Evolutionary conservation across 2,113 vertebrate genomes (phyloP).

Genomic region (Pachypanchax playfairii): DNA sequence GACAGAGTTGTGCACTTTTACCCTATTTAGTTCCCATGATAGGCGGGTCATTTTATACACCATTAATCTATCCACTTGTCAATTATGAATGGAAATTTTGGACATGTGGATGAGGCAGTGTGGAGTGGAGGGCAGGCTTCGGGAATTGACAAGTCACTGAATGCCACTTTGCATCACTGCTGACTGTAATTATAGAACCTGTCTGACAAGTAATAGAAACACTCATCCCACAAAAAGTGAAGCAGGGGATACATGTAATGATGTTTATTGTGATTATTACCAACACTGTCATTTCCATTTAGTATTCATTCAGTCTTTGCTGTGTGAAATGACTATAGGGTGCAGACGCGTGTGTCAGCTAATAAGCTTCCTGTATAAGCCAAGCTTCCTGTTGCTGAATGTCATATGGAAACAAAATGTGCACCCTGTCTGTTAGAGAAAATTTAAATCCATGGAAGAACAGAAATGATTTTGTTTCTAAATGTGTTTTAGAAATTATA

Average conservation of each 20-base stretch:
- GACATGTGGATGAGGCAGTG: slow-evolving; percentile 21
- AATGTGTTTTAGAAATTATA: no score
- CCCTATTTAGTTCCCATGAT: slow-evolving; percentile 61
- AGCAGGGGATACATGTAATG: slow-evolving; percentile 20
- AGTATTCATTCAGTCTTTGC: slow-evolving; percentile 27
- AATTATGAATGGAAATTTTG: slow-evolving; percentile 70
- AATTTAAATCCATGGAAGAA: no score
- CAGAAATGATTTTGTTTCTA: no score
- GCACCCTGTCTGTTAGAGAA: no score
- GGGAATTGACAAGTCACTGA: slow-evolving; percentile 57
- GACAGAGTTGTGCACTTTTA: slow-evolving; percentile 48
- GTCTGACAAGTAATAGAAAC: slow-evolving; percentile 31
- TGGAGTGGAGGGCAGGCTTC: slow-evolving; percentile 31
- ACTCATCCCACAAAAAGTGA: slow-evolving; percentile 20
- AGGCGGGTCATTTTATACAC: slow-evolving; percentile 73
- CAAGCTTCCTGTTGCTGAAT: slow-evolving; percentile 30
- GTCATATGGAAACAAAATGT: slow-evolving; percentile 18
- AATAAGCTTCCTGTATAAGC: slow-evolving; percentile 28
- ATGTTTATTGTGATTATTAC: slow-evolving; percentile 45
- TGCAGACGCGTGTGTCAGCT: slow-evolving; percentile 30
- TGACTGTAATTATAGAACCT: slow-evolving; percentile 59
- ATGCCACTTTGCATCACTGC: slow-evolving; percentile 58
- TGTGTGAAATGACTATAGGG: slow-evolving; percentile 25
- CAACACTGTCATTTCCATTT: slow-evolving; percentile 33
- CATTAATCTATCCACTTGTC: slow-evolving; percentile 76